These are phyloP conservation scores for Myodes glareolus DNA, from an alignment of 2,113 vertebrate genomes.

Conservation along the genomic window DNA sequence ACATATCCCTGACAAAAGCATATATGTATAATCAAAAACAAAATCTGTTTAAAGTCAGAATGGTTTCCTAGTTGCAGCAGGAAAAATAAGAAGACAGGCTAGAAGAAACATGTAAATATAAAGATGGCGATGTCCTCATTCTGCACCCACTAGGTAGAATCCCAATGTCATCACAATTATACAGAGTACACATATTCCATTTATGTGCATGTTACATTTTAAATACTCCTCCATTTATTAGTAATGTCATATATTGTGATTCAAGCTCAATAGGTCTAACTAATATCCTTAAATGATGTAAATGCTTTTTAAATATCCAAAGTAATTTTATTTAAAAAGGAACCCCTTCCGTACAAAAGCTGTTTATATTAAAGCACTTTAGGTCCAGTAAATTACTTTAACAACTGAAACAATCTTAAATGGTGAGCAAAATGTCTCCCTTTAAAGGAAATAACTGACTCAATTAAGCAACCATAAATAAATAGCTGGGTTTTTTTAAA, in stretches of 20 bases:
- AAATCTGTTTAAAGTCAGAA: neutral
- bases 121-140: neutral
- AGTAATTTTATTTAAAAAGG: constrained; percentile 56
- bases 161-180: neutral
- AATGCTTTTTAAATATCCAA: neutral
- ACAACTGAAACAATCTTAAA: constrained; percentile 59
- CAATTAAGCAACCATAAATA: constrained; percentile 39
- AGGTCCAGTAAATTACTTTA: constrained; percentile 43
- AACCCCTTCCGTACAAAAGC: constrained; percentile 43
- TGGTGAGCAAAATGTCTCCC: neutral
- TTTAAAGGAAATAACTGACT: constrained; percentile 25
- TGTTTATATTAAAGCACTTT: constrained; percentile 6
- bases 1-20: neutral
- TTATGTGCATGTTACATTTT: constrained; percentile 1
- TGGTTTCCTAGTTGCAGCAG: constrained; percentile 22
- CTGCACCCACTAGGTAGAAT: neutral
- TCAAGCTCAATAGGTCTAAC: neutral
- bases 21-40: neutral
- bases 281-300: constrained; percentile 20
- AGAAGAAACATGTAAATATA: neutral
- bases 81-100: neutral
- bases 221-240: constrained; percentile 9
- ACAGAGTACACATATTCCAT: neutral
- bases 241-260: neutral
- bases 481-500: constrained; percentile 33